phyloP scores from a whole-genome alignment of 2,888 invertebrate species.

The Mythimna impura region DNA sequence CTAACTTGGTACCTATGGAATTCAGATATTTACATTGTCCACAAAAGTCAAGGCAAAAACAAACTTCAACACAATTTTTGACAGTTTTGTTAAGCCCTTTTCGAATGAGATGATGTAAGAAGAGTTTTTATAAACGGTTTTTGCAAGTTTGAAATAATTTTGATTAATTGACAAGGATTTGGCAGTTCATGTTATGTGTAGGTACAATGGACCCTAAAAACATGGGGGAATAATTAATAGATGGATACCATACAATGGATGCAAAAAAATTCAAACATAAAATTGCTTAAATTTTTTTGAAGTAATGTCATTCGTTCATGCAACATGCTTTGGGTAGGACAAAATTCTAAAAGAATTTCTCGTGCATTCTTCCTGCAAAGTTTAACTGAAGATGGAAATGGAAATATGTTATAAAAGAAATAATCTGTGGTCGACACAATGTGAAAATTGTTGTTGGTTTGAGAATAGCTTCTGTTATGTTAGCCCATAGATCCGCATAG shows the following conservation, averaged over 20 bases:
- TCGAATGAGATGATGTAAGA: neutral
- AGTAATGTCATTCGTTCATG: slow-evolving; percentile 42
- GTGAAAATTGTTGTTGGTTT: slow-evolving; percentile 24
- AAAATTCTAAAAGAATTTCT: slow-evolving; percentile 8
- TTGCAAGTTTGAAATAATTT: neutral
- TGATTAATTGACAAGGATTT: neutral
- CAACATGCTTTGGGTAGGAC: slow-evolving; percentile 49
- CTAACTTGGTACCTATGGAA: slow-evolving; percentile 1
- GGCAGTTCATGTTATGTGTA: slow-evolving; percentile 5
- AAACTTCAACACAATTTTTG: slow-evolving; percentile 13
- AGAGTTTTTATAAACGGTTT: neutral
- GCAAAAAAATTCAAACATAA: neutral
- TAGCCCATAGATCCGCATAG: slow-evolving; percentile 45
- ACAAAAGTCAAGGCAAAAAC: slow-evolving; percentile 21
- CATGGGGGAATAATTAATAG: neutral
- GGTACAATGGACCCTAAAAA: slow-evolving; percentile 9
- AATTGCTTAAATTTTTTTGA: neutral
- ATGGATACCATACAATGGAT: neutral
- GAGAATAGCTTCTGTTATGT: slow-evolving; percentile 47
- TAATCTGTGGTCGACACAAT: slow-evolving; percentile 19
- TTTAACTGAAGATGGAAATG: slow-evolving; percentile 25
- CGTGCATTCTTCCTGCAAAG: slow-evolving; percentile 30
- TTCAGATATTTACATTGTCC: slow-evolving; percentile 22
- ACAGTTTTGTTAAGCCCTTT: neutral
- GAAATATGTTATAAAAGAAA: slow-evolving; percentile 28